A percentile compares a stretch with the other conserved stretches of the same genome.
phyloP scores from a whole-genome alignment of 2,888 invertebrate species.

The Celastrina argiolus region DNA sequence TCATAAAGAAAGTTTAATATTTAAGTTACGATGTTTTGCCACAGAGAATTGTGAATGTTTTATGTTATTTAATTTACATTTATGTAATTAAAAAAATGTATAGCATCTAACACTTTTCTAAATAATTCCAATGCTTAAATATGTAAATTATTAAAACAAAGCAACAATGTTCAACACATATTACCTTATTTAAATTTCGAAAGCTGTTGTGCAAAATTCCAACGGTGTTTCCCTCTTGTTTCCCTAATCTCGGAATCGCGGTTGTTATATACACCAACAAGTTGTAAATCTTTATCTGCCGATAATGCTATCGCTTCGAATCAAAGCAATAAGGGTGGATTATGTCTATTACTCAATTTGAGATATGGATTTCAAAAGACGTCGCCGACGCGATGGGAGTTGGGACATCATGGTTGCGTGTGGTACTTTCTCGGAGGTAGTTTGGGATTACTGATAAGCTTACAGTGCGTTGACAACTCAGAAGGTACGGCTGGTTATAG shows the following conservation, averaged over 20 bases:
- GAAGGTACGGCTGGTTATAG: no score
- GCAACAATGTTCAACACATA: not conserved
- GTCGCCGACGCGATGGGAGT: not conserved
- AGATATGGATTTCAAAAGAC: slow-evolving; percentile 13
- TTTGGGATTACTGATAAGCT: no score
- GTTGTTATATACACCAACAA: slow-evolving; percentile 21
- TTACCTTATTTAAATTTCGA: not conserved
- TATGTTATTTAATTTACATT: no score
- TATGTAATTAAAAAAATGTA: no score
- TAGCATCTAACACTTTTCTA: no score
- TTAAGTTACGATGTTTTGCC: not conserved
- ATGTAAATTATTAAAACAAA: not conserved
- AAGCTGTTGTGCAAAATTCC: not conserved
- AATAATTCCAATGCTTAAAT: not conserved
- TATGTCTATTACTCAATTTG: slow-evolving; percentile 12
- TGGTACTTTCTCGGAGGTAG: not conserved
- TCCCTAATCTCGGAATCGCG: not conserved
- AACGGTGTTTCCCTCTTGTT: not conserved
- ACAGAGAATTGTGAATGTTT: no score
- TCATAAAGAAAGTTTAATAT: no score
- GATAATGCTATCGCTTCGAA: slow-evolving; percentile 24
- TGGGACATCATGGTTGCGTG: not conserved
- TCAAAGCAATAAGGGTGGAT: slow-evolving; percentile 21
- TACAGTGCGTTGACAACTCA: no score
- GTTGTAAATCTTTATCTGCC: slow-evolving; percentile 23